These are phyloP conservation scores for Drosophila leonis DNA, from an alignment of 2,888 invertebrate genomes.

Conservation along the genomic window DNA sequence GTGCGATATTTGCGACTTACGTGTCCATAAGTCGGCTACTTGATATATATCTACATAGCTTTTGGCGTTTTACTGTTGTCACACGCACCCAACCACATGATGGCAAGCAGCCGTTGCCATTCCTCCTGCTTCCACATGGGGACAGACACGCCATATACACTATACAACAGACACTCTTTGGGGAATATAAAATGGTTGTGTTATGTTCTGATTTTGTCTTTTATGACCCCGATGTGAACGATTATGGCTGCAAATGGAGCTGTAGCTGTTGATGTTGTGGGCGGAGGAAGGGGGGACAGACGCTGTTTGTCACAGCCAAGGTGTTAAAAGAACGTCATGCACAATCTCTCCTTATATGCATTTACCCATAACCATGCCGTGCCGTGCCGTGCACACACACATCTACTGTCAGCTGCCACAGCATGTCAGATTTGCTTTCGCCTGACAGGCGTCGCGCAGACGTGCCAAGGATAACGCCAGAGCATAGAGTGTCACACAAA, in stretches of 20 bases:
- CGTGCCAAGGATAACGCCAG: conserved; percentile 76
- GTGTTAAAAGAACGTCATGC: conserved; percentile 54
- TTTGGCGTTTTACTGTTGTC: conserved; percentile 10
- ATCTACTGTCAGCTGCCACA: conserved; percentile 67
- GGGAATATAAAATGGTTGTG: conserved; percentile 49
- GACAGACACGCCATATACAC: neutral
- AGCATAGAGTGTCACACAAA: conserved; percentile 40
- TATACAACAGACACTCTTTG: conserved; percentile 10
- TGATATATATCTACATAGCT: conserved; percentile 8
- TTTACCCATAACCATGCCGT: conserved; percentile 20
- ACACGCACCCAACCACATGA: conserved; percentile 7
- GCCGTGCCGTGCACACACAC: conserved; percentile 20
- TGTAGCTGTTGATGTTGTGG: neutral
- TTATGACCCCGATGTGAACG: conserved; percentile 64
- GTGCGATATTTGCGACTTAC: conserved; percentile 3
- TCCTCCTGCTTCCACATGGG: conserved; percentile 7
- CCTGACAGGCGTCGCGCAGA: conserved; percentile 69
- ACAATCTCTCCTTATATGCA: conserved; percentile 46
- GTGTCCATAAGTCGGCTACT: conserved; percentile 11
- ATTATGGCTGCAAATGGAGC: conserved; percentile 57
- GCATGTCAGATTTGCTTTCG: conserved; percentile 71
- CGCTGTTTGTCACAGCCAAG: conserved; percentile 7
- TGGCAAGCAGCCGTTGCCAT: neutral
- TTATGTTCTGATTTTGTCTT: conserved; percentile 65
- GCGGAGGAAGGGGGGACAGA: neutral